phyloP scores from a whole-genome alignment of 2,888 invertebrate genomes.

The Pristionchus exspectatus region DNA sequence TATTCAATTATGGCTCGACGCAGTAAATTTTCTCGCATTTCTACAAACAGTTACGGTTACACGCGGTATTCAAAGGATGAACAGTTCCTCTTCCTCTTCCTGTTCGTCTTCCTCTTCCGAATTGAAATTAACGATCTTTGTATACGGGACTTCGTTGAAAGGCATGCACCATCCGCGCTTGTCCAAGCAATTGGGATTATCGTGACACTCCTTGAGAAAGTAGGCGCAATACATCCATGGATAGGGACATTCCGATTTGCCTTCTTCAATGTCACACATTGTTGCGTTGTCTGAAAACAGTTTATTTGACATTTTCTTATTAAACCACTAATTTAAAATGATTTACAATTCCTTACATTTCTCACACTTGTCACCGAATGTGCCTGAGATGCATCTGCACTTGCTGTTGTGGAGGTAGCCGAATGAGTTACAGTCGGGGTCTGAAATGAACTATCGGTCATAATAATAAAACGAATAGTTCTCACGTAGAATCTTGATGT shows the following conservation, averaged over 20 bases:
- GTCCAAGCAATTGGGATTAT: neutral
- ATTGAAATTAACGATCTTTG: neutral
- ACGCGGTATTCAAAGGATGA: neutral
- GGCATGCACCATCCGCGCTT: neutral
- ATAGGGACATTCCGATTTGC: neutral
- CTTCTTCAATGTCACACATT: neutral
- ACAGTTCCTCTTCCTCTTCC: neutral
- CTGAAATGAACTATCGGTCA: neutral
- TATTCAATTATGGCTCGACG: neutral
- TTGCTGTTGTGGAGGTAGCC: neutral
- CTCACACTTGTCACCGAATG: neutral
- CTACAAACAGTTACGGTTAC: neutral
- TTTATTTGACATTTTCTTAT: neutral
- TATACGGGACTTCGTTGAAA: neutral
- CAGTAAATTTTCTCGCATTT: no score
- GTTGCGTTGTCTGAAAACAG: neutral
- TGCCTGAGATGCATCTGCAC: neutral
- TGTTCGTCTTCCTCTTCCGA: neutral
- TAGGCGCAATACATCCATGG: neutral
- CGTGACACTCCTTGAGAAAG: neutral
- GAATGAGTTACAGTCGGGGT: neutral
- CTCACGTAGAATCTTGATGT: neutral
- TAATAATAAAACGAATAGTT: neutral
- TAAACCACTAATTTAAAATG: neutral
- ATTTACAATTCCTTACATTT: slow-evolving; percentile 9